Conservation (phyloP, 2,797 vertebrate species). For the Cygnus olor region DNA sequence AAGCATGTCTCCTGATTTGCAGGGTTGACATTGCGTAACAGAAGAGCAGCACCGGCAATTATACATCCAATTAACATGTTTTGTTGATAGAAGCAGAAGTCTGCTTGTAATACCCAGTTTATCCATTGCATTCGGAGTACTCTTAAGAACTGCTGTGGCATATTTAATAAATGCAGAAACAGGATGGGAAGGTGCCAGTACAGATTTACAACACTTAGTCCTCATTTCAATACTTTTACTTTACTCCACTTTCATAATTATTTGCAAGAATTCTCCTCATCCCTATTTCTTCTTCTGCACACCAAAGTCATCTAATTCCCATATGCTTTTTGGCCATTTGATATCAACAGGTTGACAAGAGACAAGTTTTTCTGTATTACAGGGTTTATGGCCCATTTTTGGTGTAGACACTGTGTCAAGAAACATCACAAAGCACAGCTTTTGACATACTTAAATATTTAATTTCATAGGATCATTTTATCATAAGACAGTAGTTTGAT, state of each 20-base stretch:
- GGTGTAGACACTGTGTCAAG: not conserved
- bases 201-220: not conserved
- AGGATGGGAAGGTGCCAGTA: not conserved
- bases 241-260: not conserved
- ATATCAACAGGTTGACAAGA: not conserved
- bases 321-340: not conserved
- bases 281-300: not conserved
- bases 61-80: not conserved
- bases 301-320: not conserved
- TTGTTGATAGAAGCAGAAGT: not conserved
- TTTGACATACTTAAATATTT: constrained; percentile 57
- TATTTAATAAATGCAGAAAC: not conserved
- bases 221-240: not conserved
- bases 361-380: not conserved
- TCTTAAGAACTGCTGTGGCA: not conserved
- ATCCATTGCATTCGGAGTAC: no score
- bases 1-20: fast-evolving
- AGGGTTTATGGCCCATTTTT: not conserved
- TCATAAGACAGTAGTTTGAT: not conserved
- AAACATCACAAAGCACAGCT: not conserved
- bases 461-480: constrained; percentile 44
- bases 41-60: not conserved
- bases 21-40: not conserved
- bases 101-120: not conserved
- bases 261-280: not conserved